Evolutionary conservation across 2,113 vertebrate species (phyloP).

Genomic region (Engystomops pustulosus): DNA sequence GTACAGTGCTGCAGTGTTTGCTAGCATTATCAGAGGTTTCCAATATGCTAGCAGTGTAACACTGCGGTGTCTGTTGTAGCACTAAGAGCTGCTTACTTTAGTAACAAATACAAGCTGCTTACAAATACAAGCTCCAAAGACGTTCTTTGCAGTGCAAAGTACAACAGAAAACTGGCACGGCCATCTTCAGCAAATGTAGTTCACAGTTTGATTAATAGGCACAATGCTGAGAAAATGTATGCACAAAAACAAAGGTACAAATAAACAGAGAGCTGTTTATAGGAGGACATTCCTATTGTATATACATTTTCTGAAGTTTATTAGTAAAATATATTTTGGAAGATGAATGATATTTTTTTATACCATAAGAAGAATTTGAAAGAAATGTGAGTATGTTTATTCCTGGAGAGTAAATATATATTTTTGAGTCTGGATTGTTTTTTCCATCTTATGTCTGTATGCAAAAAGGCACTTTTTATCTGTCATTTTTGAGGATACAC

Average conservation of each 20-base stretch:
- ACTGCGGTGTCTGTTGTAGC: no score
- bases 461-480: neutral
- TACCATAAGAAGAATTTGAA: neutral
- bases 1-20: no score
- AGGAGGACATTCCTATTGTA: neutral
- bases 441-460: neutral
- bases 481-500: neutral
- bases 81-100: no score
- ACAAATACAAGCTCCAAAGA: no score
- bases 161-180: no score
- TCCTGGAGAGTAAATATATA: constrained; percentile 15
- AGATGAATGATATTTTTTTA: neutral
- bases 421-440: constrained; percentile 16
- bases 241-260: constrained; percentile 14
- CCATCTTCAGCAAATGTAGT: neutral
- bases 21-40: no score
- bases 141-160: no score
- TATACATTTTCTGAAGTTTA: neutral
- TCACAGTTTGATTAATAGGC: neutral
- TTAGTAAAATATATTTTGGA: neutral
- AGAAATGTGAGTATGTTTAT: constrained; percentile 2
- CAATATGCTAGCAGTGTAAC: no score
- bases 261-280: constrained; percentile 23
- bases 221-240: neutral
- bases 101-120: no score